Percentiles rank a stretch among this genome's conserved stretches.
These are phyloP conservation scores for Chamaetylas fuelleborni DNA, from an alignment of 2,113 vertebrate species.

Conservation along the genomic window DNA sequence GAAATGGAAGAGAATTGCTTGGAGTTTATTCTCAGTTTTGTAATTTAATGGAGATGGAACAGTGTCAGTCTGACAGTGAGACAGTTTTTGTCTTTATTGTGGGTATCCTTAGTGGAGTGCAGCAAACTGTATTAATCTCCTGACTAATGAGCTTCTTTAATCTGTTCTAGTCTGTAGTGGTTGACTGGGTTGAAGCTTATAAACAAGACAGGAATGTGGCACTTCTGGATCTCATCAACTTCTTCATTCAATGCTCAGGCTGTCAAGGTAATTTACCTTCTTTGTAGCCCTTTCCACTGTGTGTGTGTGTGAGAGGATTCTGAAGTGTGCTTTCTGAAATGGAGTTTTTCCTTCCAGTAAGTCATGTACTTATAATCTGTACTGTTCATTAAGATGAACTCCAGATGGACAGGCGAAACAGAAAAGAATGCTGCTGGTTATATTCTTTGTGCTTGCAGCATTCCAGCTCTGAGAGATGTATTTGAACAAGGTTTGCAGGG, in stretches of 20 bases:
- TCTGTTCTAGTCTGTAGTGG: slow-evolving; percentile 82
- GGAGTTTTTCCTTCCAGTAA: not conserved
- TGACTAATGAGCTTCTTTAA: not conserved
- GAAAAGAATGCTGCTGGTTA: not conserved
- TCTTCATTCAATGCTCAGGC: slow-evolving; percentile 92
- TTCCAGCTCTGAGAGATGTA: not conserved
- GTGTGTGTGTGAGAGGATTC: not conserved
- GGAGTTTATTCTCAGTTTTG: not conserved
- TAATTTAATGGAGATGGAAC: not conserved
- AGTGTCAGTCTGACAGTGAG: not conserved
- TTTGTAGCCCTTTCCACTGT: not conserved
- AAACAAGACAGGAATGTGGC: slow-evolving; percentile 81
- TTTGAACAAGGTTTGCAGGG: not conserved
- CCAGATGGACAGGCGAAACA: not conserved
- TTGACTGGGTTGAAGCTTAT: slow-evolving; percentile 89
- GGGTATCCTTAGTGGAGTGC: not conserved
- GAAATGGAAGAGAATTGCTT: not conserved
- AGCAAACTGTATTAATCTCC: not conserved
- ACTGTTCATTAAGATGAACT: not conserved
- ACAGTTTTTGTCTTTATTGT: not conserved
- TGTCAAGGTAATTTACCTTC: slow-evolving; percentile 80
- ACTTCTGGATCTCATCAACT: slow-evolving; percentile 90
- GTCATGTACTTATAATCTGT: not conserved
- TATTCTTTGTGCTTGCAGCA: not conserved
- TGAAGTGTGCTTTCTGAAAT: not conserved